Evolutionary conservation across 2,113 vertebrate species (phyloP), one percentile per base, ranked within the genome.

Genomic region (Laticauda laticaudata): DNA sequence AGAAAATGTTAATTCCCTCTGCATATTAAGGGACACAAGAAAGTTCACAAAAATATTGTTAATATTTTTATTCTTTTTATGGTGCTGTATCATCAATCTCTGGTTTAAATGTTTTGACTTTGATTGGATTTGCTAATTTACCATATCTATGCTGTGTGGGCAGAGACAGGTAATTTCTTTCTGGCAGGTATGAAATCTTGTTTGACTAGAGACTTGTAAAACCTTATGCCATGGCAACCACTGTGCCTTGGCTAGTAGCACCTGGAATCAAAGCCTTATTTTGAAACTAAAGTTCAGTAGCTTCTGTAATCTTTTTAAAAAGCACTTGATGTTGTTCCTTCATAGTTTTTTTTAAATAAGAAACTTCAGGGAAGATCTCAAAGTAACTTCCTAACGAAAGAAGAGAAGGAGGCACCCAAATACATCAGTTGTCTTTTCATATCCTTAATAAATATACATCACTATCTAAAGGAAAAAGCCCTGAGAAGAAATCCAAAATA

Each of bases 101-200:
- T 4, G 12, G 75, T 45, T 86, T 91, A 18, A 85, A 69, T 3
- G 39, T 92, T 64, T 54, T 43, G 81, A n/a, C 91, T 91, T 86
- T 43, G 53, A 14, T 56, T 91, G 81, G 55, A 26, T 92, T 88
- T 54, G 59, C n/a, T 55, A 34, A 87, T 69, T 61, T 45, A 59
- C 57, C 51, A 92, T 24, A 88, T 89, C 51, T 18, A 23, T 7
- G 10, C 53, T 45, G 39, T 26, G 51, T 45, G 10, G 21, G 29
- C 61, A 92, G 61, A 89, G 24, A 86, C 39, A 91, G 81, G 91
- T 87, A 91, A 34, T 87, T 87, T 48, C 81, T 87, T 43, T 26
- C 81, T n/a, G 81, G 43, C 87, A 92, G 26, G 48, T 92, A 43
- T 87, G 56, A 64, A 56, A 81, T 55, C 34, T 75, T 92, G 87